phyloP scores from a whole-genome alignment of 2,888 invertebrate genomes.

The Octodonta nipae region DNA sequence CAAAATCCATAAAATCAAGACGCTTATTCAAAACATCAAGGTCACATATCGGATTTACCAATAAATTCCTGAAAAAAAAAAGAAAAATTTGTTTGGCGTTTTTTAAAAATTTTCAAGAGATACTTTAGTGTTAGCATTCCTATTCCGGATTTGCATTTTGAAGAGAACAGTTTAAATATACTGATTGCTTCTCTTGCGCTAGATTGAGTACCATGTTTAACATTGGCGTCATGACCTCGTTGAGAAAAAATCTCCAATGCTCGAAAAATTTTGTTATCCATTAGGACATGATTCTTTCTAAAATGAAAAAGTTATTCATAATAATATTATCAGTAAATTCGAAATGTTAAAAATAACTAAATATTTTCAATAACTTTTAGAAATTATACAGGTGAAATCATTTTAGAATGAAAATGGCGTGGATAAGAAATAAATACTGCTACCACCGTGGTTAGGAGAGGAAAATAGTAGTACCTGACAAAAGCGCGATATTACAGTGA shows the following conservation, averaged over 20 bases:
- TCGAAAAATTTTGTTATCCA: constrained; percentile 58
- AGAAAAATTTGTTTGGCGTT: too few relatives aligned
- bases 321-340: too few relatives aligned
- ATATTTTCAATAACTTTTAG: too few relatives aligned
- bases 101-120: too few relatives aligned
- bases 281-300: constrained; percentile 54
- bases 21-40: constrained; percentile 45
- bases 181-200: constrained; percentile 57
- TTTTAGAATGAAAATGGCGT: too few relatives aligned
- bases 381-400: too few relatives aligned
- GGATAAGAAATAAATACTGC: too few relatives aligned
- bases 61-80: too few relatives aligned
- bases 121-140: constrained; percentile 56
- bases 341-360: too few relatives aligned
- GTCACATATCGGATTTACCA: constrained; percentile 58
- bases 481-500: too few relatives aligned
- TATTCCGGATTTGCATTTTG: constrained; percentile 54
- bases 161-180: constrained; percentile 49
- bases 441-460: too few relatives aligned
- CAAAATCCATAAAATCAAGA: constrained; percentile 57
- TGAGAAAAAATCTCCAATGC: constrained; percentile 66
- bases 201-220: constrained; percentile 49
- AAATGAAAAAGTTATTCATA: constrained; percentile 17
- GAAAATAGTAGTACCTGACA: too few relatives aligned
- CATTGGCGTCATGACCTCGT: constrained; percentile 59